Conservation (phyloP, 2,797 vertebrate genomes). For the Bradypus variegatus region DNA sequence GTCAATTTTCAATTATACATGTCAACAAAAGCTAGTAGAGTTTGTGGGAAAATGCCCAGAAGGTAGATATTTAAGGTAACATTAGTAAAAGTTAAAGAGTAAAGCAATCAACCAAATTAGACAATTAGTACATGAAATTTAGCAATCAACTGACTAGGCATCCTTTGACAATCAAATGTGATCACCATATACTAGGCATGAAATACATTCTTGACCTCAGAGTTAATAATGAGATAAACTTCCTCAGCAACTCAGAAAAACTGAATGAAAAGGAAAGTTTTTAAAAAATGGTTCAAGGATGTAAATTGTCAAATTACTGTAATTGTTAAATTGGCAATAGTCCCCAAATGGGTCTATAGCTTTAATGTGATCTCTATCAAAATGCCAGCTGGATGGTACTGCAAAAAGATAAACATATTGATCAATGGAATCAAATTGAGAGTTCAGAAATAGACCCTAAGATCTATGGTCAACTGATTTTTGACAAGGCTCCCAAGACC, state of each 20-base stretch:
- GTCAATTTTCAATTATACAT: not conserved
- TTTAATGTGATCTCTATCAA: no score
- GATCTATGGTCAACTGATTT: no score
- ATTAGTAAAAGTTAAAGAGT: not conserved
- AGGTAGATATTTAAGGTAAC: not conserved
- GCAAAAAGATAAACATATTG: no score
- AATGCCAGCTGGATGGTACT: no score
- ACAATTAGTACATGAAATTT: not conserved
- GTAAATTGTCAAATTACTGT: not conserved
- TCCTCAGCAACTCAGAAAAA: not conserved
- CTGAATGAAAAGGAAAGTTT: not conserved
- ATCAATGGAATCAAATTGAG: no score
- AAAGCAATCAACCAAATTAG: not conserved
- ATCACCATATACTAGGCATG: not conserved
- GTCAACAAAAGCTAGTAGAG: not conserved
- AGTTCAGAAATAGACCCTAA: no score
- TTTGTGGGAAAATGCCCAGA: not conserved
- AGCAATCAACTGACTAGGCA: not conserved
- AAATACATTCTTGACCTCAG: not conserved
- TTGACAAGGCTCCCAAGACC: no score
- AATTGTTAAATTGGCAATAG: no score
- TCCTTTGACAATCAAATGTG: not conserved
- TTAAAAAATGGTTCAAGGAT: not conserved
- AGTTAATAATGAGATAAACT: not conserved
- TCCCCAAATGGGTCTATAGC: no score